phyloP scores from a whole-genome alignment of 2,888 invertebrate species.

The Drosophila atroscutellata region DNA sequence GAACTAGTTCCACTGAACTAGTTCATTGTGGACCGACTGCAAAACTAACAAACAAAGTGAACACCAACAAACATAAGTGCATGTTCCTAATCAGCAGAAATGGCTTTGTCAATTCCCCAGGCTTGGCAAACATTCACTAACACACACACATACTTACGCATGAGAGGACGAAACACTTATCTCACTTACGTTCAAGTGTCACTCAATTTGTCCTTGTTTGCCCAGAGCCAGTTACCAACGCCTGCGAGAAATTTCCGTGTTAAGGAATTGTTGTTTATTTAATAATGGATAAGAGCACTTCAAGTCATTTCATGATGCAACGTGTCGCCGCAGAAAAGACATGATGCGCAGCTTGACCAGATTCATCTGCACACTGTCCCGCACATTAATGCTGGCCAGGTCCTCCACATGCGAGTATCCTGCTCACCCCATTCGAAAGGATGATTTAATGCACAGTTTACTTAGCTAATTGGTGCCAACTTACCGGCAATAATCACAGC shows the following conservation, averaged over 20 bases:
- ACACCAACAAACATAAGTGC: constrained; percentile 44
- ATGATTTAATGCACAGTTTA: constrained; percentile 29
- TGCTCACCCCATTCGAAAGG: constrained; percentile 30
- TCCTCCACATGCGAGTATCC: constrained; percentile 82
- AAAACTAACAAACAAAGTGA: constrained; percentile 16
- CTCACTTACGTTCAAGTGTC: constrained; percentile 61
- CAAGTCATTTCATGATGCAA: constrained; percentile 43
- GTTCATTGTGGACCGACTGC: not conserved
- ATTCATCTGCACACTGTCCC: constrained; percentile 78
- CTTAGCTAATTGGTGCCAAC: constrained; percentile 31
- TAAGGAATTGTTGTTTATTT: constrained; percentile 59
- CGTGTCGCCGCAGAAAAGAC: constrained; percentile 69
- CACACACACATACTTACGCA: not conserved
- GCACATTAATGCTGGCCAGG: constrained; percentile 74
- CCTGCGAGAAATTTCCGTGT: constrained; percentile 18
- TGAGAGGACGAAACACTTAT: constrained; percentile 46
- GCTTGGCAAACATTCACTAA: constrained; percentile 28
- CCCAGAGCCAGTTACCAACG: constrained; percentile 22
- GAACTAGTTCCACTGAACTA: not conserved
- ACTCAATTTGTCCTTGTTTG: constrained; percentile 69
- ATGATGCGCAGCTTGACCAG: constrained; percentile 78
- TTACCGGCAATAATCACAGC: constrained; percentile 75
- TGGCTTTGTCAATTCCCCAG: constrained; percentile 27
- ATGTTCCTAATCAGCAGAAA: constrained; percentile 68
- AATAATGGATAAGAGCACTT: constrained; percentile 41